A percentile compares a stretch with the other conserved stretches of the same genome.
phyloP scores from a whole-genome alignment of 2,113 vertebrate species.

The Himantopus leucocephalus region DNA sequence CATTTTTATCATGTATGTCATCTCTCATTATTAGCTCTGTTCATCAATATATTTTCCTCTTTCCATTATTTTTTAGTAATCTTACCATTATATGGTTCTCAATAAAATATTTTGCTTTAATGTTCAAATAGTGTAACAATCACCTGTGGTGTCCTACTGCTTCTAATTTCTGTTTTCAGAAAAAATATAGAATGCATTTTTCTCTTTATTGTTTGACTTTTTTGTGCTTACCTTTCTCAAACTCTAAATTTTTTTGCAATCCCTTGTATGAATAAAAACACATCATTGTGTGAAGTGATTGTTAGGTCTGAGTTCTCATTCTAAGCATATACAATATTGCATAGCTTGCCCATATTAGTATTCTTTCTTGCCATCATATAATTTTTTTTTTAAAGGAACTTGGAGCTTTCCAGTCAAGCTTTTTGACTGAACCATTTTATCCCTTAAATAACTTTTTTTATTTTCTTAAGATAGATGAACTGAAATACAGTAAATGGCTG shows the following conservation, averaged over 20 bases:
- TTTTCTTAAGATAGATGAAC: background rate
- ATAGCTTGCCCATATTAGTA: background rate
- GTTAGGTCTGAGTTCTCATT: background rate
- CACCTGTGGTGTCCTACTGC: background rate
- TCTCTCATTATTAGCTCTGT: background rate
- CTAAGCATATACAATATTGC: background rate
- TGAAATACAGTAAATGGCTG: background rate
- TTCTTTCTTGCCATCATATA: background rate
- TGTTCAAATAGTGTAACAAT: background rate
- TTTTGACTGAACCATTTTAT: background rate
- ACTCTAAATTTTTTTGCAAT: background rate
- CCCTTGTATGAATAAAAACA: background rate
- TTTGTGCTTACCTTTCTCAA: background rate
- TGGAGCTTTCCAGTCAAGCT: background rate
- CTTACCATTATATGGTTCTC: background rate
- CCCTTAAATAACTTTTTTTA: background rate
- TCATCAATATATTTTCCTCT: background rate
- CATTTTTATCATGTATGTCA: background rate
- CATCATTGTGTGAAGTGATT: background rate
- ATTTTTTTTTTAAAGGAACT: background rate
- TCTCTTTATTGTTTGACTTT: background rate
- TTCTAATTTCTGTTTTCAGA: background rate
- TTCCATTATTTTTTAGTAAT: background rate
- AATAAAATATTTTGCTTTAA: background rate
- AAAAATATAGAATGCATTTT: background rate